A percentile compares a stretch with the other conserved stretches of the same genome.
These are phyloP conservation scores for Caenorhabditis briggsae DNA, from an alignment of 1,140 invertebrate genomes.

Conservation along the genomic window DNA sequence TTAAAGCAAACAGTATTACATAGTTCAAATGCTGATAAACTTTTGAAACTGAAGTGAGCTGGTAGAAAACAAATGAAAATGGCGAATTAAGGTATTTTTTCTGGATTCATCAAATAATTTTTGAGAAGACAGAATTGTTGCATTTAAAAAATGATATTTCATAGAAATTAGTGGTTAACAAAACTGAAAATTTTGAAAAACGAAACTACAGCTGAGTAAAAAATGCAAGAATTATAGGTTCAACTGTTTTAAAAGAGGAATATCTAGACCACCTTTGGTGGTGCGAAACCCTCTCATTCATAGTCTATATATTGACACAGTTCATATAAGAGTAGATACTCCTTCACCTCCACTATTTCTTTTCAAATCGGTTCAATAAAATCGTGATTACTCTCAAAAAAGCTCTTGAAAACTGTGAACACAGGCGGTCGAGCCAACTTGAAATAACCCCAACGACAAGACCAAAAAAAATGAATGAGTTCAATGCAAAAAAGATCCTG, in stretches of 20 bases:
- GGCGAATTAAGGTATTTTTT: too few species aligned
- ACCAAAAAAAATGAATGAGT: neutral
- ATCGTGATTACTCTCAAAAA: constrained; percentile 55
- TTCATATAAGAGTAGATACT: constrained; percentile 54
- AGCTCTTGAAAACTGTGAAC: constrained; percentile 52
- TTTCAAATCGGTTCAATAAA: constrained; percentile 51
- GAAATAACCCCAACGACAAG: neutral
- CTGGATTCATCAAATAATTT: too few species aligned
- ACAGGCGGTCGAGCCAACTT: neutral
- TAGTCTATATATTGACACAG: constrained; percentile 41
- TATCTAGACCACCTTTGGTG: constrained; percentile 7
- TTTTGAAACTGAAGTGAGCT: too few species aligned
- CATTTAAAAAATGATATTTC: too few species aligned
- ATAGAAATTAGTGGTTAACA: too few species aligned
- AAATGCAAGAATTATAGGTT: neutral
- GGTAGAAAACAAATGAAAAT: too few species aligned
- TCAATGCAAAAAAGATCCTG: neutral
- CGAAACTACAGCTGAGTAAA: neutral
- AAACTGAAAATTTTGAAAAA: neutral
- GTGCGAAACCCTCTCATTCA: constrained; percentile 1
- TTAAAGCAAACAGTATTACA: too few species aligned
- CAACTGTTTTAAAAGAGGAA: neutral
- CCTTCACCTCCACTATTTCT: constrained; percentile 34
- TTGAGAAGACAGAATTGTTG: too few species aligned
- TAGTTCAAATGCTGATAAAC: too few species aligned